Percentiles rank a stretch among this genome's conserved stretches.
Evolutionary conservation across 2,113 vertebrate genomes (phyloP).

Genomic region (Pseudopipra pipra): DNA sequence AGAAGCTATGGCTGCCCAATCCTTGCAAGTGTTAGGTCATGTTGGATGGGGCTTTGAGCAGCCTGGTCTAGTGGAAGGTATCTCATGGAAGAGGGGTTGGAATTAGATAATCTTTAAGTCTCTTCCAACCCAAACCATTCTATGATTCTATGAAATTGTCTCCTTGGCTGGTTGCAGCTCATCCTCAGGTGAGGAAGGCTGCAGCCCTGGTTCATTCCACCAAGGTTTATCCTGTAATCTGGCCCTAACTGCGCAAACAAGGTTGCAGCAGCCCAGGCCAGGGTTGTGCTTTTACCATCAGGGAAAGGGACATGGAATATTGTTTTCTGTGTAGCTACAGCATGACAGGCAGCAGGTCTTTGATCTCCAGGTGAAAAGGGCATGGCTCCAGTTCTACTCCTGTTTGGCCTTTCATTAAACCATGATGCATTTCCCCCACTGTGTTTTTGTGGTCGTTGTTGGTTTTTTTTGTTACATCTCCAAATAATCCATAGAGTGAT

Average conservation of each 20-base stretch:
- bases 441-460: not conserved
- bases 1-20: not conserved
- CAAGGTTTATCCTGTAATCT: not conserved
- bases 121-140: not conserved
- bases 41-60: not conserved
- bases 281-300: not conserved
- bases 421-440: not conserved
- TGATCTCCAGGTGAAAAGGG: fast-evolving
- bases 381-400: not conserved
- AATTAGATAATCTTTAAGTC: not conserved
- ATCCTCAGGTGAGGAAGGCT: not conserved
- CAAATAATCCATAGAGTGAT: not conserved
- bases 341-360: not conserved
- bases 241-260: not conserved
- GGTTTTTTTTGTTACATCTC: not conserved
- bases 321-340: not conserved
- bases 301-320: not conserved
- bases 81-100: not conserved
- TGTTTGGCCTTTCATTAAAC: not conserved
- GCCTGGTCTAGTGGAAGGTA: not conserved
- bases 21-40: not conserved
- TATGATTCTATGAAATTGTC: not conserved
- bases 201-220: not conserved
- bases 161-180: not conserved
- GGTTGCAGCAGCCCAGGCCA: not conserved